Evolutionary conservation across 2,888 invertebrate genomes (phyloP).

Genomic region (Cyclophora albipunctata): DNA sequence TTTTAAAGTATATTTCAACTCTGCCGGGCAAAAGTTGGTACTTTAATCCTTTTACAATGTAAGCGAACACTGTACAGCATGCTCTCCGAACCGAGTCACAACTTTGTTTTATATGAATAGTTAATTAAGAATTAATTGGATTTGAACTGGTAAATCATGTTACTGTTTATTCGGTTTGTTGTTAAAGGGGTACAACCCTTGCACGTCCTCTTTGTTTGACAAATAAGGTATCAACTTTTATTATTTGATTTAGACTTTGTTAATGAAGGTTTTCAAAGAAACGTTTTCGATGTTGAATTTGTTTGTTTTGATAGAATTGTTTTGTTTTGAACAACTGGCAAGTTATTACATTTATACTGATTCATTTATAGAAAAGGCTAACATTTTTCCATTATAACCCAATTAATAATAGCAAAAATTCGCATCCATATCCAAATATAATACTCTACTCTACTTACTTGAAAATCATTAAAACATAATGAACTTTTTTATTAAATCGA

Average conservation of each 20-base stretch:
- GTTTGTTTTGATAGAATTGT: not conserved
- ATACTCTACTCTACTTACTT: no score
- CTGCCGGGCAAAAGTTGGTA: slow-evolving; percentile 39
- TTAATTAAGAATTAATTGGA: slow-evolving; percentile 51
- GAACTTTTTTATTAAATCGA: no score
- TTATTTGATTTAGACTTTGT: not conserved
- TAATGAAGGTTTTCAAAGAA: no score
- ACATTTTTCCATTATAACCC: no score
- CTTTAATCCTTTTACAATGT: slow-evolving; percentile 56
- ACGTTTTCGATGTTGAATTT: not conserved
- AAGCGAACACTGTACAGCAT: slow-evolving; percentile 48
- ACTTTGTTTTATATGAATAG: slow-evolving; percentile 48
- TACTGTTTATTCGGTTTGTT: slow-evolving; percentile 14
- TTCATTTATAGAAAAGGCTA: no score
- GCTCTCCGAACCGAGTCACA: slow-evolving; percentile 32
- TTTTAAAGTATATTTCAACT: slow-evolving; percentile 56
- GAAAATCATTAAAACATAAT: no score
- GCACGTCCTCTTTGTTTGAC: slow-evolving; percentile 6
- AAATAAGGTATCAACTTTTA: slow-evolving; percentile 3
- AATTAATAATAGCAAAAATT: no score
- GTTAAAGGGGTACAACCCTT: slow-evolving; percentile 21
- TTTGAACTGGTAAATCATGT: slow-evolving; percentile 28
- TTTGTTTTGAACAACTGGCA: not conserved
- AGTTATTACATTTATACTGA: not conserved
- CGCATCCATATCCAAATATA: no score